Evolutionary conservation across 2,797 vertebrate species (phyloP).

Genomic region (Myotis vivesi): DNA sequence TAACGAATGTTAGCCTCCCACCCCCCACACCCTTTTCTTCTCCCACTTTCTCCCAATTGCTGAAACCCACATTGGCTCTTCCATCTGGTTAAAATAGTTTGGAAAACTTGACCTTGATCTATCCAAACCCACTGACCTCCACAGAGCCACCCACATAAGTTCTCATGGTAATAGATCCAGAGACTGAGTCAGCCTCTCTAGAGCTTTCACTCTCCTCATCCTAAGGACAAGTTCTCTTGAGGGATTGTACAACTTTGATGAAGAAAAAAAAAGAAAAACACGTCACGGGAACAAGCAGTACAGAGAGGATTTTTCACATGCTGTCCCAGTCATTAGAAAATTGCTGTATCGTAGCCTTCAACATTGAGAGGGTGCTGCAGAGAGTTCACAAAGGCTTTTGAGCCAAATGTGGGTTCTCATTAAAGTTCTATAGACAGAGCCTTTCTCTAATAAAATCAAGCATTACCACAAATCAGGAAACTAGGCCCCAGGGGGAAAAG

Average conservation of each 20-base stretch:
- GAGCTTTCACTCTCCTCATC: not conserved
- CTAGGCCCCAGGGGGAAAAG: not conserved
- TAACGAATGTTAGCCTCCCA: not conserved
- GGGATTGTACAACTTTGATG: conserved; percentile 29
- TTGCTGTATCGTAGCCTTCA: conserved; percentile 33
- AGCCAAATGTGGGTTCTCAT: not conserved
- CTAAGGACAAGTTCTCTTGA: conserved; percentile 63
- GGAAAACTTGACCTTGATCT: conserved; percentile 41
- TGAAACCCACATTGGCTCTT: conserved; percentile 7
- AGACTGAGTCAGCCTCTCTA: conserved; percentile 60
- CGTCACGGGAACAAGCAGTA: conserved; percentile 1
- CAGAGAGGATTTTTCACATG: conserved; percentile 41
- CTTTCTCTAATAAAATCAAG: conserved; percentile 23
- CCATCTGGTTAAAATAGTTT: conserved; percentile 45
- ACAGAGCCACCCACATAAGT: conserved; percentile 35
- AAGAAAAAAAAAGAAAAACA: not conserved
- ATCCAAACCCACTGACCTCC: conserved; percentile 27
- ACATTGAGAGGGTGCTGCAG: not conserved
- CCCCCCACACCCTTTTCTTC: not conserved
- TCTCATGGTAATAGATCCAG: conserved; percentile 24
- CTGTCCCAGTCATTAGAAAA: conserved; percentile 28
- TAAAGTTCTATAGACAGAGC: not conserved
- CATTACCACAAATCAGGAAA: not conserved
- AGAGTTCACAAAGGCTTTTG: conserved; percentile 5
- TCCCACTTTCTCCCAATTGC: not conserved